Evolutionary conservation across 2,113 vertebrate genomes (phyloP).

Genomic region (Barnardius zonarius): DNA sequence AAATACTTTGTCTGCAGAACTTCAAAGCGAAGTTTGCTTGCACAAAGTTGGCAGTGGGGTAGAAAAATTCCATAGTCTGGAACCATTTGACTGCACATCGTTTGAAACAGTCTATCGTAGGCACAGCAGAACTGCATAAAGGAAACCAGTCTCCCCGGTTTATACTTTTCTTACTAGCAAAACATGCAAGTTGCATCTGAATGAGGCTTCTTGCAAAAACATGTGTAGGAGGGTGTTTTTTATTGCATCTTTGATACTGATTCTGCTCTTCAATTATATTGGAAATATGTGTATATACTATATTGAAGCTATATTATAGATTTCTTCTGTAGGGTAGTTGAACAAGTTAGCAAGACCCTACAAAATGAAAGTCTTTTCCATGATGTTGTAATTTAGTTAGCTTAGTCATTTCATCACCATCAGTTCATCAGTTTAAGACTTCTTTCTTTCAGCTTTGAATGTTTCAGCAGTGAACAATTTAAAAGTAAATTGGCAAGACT

Average conservation of each 20-base stretch:
- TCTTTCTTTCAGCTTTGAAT: not conserved
- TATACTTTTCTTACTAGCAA: not conserved
- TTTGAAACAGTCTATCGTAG: slow-evolving; percentile 13
- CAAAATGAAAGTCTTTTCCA: not conserved
- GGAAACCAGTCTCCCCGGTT: not conserved
- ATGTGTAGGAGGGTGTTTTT: not conserved
- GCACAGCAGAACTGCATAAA: not conserved
- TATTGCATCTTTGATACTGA: not conserved
- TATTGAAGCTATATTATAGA: not conserved
- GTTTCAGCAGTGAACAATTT: not conserved
- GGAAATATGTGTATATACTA: not conserved
- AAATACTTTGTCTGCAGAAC: slow-evolving; percentile 22
- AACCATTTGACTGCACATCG: slow-evolving; percentile 25
- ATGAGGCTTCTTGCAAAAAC: not conserved
- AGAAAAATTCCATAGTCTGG: slow-evolving; percentile 44
- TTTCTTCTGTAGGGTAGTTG: not conserved
- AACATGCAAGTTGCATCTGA: not conserved
- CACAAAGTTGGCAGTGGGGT: slow-evolving; percentile 10
- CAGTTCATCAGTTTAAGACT: not conserved
- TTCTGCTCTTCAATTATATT: not conserved
- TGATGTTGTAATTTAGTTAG: not conserved
- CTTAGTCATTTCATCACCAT: not conserved
- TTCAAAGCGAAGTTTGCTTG: slow-evolving; percentile 52
- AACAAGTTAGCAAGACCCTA: not conserved
- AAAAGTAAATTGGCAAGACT: not conserved